A percentile compares a stretch with the other conserved stretches of the same genome.
These are phyloP conservation scores for Spatulosminthurus flaviceps DNA, from an alignment of 2,888 invertebrate genomes.

Conservation along the genomic window DNA sequence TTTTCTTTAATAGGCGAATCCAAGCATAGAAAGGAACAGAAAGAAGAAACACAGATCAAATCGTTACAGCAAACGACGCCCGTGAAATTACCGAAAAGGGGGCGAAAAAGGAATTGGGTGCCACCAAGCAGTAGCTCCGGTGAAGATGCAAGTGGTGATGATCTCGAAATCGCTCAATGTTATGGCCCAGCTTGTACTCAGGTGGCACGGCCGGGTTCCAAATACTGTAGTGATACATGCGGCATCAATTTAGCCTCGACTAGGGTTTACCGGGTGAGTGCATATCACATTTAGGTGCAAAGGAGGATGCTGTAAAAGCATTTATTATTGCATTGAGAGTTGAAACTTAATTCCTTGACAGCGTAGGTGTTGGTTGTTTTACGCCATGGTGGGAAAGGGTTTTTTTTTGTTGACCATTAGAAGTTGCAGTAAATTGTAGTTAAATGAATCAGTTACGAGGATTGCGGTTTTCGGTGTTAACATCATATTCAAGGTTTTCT, in stretches of 20 bases:
- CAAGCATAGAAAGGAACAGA: conserved; percentile 32
- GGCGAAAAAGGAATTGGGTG: conserved; percentile 23
- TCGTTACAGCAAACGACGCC: conserved; percentile 8
- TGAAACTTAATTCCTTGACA: neutral
- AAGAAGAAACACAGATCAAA: conserved; percentile 37
- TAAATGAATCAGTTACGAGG: too few species aligned
- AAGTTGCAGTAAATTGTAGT: too few species aligned
- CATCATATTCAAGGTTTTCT: too few species aligned
- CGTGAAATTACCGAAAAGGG: conserved; percentile 23
- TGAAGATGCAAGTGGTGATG: conserved; percentile 62
- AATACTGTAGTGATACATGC: conserved; percentile 93
- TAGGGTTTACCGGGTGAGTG: conserved; percentile 80
- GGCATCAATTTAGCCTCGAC: conserved; percentile 87
- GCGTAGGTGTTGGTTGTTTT: neutral
- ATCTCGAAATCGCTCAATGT: conserved; percentile 73
- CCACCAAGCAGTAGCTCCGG: conserved; percentile 32
- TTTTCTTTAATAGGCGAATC: conserved; percentile 41
- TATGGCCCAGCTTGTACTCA: conserved; percentile 88
- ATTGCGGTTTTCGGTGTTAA: too few species aligned
- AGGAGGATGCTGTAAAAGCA: neutral
- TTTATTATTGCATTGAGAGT: neutral
- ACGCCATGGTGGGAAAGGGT: too few species aligned
- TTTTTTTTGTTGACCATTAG: too few species aligned
- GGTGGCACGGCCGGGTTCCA: conserved; percentile 81
- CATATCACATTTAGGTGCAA: neutral